phyloP scores from a whole-genome alignment of 2,888 invertebrate genomes.

The Belgica antarctica region DNA sequence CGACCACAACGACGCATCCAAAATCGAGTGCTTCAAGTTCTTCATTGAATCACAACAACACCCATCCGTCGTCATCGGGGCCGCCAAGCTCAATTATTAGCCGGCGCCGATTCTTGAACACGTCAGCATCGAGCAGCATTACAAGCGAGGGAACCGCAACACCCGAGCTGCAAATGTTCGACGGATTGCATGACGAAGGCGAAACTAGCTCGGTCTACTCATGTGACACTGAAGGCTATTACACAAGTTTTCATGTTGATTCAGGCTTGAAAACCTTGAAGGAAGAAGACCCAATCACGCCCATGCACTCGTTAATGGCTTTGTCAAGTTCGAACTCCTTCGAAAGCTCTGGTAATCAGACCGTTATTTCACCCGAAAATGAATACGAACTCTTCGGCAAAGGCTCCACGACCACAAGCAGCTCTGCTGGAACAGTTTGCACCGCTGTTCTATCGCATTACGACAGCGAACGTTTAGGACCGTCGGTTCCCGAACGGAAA shows the following conservation, averaged over 20 bases:
- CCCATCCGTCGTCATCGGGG: conserved; percentile 55
- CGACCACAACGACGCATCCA: conserved; percentile 65
- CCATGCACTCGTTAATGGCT: conserved; percentile 69
- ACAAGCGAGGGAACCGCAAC: conserved; percentile 83
- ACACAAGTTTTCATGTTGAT: conserved; percentile 96
- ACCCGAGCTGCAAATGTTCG: conserved; percentile 73
- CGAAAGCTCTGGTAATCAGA: conserved; percentile 68
- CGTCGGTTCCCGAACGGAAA: conserved; percentile 78
- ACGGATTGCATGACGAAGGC: conserved; percentile 72
- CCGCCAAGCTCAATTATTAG: conserved; percentile 71
- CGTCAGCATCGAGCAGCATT: conserved; percentile 77
- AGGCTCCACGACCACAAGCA: conserved; percentile 86
- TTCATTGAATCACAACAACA: conserved; percentile 62
- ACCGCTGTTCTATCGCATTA: conserved; percentile 71
- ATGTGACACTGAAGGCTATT: conserved; percentile 96
- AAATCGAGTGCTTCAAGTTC: conserved; percentile 71
- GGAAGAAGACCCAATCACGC: conserved; percentile 73
- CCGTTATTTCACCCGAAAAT: conserved; percentile 73
- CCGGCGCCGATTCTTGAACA: conserved; percentile 66
- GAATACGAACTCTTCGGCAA: conserved; percentile 90
- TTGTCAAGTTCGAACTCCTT: conserved; percentile 64
- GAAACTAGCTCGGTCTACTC: conserved; percentile 91
- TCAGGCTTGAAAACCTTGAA: conserved; percentile 84
- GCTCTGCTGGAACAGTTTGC: conserved; percentile 86
- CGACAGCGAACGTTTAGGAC: conserved; percentile 65